Base-by-base conservation (phyloP, 2,797 vertebrate genomes). In the Rhabdophis nuchalis region DNA sequence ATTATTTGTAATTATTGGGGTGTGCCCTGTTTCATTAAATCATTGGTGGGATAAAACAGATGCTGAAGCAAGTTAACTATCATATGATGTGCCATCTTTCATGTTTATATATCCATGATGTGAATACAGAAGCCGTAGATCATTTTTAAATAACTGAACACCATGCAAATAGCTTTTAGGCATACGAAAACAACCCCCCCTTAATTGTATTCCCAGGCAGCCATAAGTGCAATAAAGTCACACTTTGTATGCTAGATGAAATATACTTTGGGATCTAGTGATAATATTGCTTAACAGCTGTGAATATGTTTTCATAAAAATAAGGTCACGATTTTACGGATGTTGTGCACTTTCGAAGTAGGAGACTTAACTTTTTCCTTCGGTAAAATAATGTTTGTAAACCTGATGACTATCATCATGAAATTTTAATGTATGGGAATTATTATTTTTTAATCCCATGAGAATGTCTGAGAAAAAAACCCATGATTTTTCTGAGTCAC, bases 141-240 rank as follows among this genome's bases (percentile, higher is more conserved):
- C 94, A 93, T 93, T 93, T 95, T 94, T 90, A 85, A 95, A 93
- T 68, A 94, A 68, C 94, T 91, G 92, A 87, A 93, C 93, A 93
- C 72, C 90, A 68, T 27, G 88, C 95, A 88, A 93, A 95, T 82
- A 87, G 88, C 93, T 94, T 87, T 60, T 58, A 88, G 92, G 92
- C 94, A 57, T 91, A 60, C 90, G 68, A 50, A 88, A 93, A 68
- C 91, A 89, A 91, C 46, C 25, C 90, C 92, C 86, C 56, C 36
- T 88, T 92, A 61, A 82, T 93, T 92, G 68, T 92, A 86, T 92
- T 95, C 68, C 68, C 94, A 92, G 93, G 5, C 85, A 16, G 25
- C 46, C 93, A n/a, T 27, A 94, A 18, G 3, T 54, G 90, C 91
- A 13, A 27, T 94, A 60, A 90, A 91, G 93, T 57, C 54, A 72